A percentile compares a stretch with the other conserved stretches of the same genome.
Evolutionary conservation across 2,888 invertebrate genomes (phyloP).

Genomic region (Agrypnus murinus): DNA sequence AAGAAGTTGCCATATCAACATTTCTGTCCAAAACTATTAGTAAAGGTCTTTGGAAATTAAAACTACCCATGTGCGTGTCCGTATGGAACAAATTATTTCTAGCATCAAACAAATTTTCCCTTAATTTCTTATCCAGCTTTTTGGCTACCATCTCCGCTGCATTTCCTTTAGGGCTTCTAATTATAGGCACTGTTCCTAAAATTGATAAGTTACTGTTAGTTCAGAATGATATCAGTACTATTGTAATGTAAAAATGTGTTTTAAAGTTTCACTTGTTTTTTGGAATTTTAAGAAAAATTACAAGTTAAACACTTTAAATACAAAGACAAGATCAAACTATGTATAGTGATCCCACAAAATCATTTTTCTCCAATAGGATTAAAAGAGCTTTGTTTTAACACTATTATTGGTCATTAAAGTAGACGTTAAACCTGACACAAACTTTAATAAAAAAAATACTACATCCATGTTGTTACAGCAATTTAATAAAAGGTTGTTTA

Average conservation of each 20-base stretch:
- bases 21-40: constrained; percentile 94
- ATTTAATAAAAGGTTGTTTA: too few species aligned
- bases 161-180: constrained; percentile 93
- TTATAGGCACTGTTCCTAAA: constrained; percentile 88
- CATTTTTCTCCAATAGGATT: too few species aligned
- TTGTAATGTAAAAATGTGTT: not conserved
- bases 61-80: constrained; percentile 84
- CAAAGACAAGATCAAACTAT: too few species aligned
- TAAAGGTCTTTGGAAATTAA: constrained; percentile 94
- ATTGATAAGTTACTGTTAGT: constrained; percentile 19
- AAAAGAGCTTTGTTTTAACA: too few species aligned
- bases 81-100: constrained; percentile 96
- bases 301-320: too few species aligned
- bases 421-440: too few species aligned
- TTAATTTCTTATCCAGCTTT: constrained; percentile 96
- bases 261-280: too few species aligned
- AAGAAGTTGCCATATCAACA: constrained; percentile 96
- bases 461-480: too few species aligned
- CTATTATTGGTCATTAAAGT: too few species aligned
- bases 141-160: constrained; percentile 99
- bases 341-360: too few species aligned
- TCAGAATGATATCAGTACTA: not conserved
- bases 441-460: too few species aligned
- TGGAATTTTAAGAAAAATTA: too few species aligned
- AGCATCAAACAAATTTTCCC: constrained; percentile 97